Conservation (phyloP, 2,797 vertebrate genomes). For the Eidolon dupreanum region DNA sequence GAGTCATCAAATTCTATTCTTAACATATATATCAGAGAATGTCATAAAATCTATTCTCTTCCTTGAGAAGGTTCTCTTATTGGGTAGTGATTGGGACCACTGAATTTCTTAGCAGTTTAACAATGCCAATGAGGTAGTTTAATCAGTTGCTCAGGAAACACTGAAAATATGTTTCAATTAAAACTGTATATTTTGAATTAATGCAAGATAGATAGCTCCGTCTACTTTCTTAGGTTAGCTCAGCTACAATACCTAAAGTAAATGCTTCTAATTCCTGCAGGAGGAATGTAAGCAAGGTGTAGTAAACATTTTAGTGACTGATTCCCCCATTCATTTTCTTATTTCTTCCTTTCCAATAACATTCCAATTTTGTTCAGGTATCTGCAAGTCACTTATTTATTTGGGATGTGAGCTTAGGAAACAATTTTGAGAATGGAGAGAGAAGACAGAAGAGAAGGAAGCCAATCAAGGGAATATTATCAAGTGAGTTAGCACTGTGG, state of each 20-base stretch:
- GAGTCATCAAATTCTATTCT: slow-evolving; percentile 40
- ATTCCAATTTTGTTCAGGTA: slow-evolving; percentile 27
- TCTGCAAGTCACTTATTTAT: slow-evolving; percentile 47
- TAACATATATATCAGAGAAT: neutral
- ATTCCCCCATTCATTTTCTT: neutral
- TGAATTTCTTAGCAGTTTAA: slow-evolving; percentile 50
- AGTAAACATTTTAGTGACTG: neutral
- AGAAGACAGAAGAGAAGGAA: neutral
- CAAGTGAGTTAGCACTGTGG: neutral
- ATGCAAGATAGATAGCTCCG: slow-evolving; percentile 12
- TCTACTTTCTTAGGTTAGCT: slow-evolving; percentile 5
- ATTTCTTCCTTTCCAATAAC: slow-evolving; percentile 17
- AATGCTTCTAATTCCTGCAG: slow-evolving; percentile 35
- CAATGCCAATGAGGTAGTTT: slow-evolving; percentile 10
- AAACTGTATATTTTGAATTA: slow-evolving; percentile 51
- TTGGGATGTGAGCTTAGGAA: slow-evolving; percentile 7
- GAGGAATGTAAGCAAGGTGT: slow-evolving; percentile 1
- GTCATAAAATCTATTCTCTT: slow-evolving; percentile 22
- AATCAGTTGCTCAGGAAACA: slow-evolving; percentile 48
- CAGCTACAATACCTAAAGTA: slow-evolving; percentile 1
- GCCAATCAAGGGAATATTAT: neutral
- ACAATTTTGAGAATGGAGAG: neutral
- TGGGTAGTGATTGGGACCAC: neutral
- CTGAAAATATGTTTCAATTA: slow-evolving; percentile 36
- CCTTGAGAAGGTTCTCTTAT: neutral